Evolutionary conservation across 2,113 vertebrate genomes (phyloP).

Genomic region (Conger conger): DNA sequence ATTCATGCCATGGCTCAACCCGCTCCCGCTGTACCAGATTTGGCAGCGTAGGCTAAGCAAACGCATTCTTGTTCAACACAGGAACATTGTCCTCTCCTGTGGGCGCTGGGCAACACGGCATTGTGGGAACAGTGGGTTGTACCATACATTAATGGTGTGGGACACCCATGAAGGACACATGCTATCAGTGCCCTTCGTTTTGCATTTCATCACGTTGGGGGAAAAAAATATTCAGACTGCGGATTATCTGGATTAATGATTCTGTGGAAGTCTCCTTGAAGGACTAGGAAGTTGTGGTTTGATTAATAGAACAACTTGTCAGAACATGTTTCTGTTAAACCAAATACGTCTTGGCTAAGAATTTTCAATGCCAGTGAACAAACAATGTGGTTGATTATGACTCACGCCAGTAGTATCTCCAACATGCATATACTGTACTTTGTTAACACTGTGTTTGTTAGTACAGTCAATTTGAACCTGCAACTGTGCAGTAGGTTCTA

Average conservation of each 20-base stretch:
- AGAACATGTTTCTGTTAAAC: not conserved
- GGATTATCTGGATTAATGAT: not conserved
- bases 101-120: constrained; percentile 11
- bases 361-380: no score
- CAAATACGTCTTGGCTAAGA: no score
- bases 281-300: not conserved
- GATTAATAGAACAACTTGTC: not conserved
- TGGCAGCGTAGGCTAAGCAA: constrained; percentile 18
- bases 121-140: constrained; percentile 35
- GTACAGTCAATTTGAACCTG: no score
- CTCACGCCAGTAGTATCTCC: no score
- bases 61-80: constrained; percentile 45
- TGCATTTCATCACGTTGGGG: not conserved
- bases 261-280: not conserved
- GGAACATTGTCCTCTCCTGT: constrained; percentile 42
- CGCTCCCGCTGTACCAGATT: not conserved
- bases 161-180: constrained; percentile 23
- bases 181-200: not conserved
- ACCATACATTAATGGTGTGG: constrained; percentile 30
- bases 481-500: no score
- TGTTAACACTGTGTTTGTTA: no score
- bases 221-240: not conserved
- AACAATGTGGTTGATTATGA: no score
- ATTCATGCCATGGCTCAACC: constrained; percentile 6
- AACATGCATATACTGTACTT: no score